A percentile compares a stretch with the other conserved stretches of the same genome.
phyloP scores from a whole-genome alignment of 2,797 vertebrate genomes.

The Pipistrellus nathusii region DNA sequence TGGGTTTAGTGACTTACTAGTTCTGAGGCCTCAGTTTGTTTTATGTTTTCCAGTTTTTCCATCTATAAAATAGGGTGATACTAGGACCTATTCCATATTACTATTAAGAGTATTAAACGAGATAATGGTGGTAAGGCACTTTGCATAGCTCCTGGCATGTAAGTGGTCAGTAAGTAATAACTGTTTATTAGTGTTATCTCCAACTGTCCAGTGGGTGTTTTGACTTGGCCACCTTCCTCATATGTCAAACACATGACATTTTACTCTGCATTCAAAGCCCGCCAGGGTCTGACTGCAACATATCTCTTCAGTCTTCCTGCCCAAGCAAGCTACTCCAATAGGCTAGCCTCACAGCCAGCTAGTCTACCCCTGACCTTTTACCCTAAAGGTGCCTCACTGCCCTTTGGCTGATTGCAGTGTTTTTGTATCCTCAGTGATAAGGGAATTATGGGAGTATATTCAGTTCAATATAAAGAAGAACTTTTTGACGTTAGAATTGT shows the following conservation, averaged over 20 bases:
- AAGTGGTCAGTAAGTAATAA: neutral
- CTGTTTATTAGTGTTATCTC: constrained; percentile 7
- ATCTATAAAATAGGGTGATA: neutral
- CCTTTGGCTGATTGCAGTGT: neutral
- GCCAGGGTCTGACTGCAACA: neutral
- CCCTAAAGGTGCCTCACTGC: neutral
- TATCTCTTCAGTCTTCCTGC: neutral
- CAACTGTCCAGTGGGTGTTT: neutral
- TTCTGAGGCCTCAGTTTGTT: neutral
- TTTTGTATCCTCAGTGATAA: neutral
- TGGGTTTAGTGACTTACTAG: neutral
- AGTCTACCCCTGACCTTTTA: neutral
- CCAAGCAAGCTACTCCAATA: neutral
- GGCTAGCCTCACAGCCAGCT: neutral
- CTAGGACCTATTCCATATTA: neutral
- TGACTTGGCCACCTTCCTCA: neutral
- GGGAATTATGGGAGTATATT: neutral
- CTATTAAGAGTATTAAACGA: neutral
- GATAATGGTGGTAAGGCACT: neutral
- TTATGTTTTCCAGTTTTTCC: neutral
- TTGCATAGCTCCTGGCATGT: neutral
- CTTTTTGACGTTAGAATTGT: neutral
- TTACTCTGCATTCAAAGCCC: neutral
- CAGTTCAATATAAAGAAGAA: neutral
- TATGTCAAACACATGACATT: neutral